Base-by-base conservation (phyloP, 2,888 invertebrate species). In the Orchestes rusci region DNA sequence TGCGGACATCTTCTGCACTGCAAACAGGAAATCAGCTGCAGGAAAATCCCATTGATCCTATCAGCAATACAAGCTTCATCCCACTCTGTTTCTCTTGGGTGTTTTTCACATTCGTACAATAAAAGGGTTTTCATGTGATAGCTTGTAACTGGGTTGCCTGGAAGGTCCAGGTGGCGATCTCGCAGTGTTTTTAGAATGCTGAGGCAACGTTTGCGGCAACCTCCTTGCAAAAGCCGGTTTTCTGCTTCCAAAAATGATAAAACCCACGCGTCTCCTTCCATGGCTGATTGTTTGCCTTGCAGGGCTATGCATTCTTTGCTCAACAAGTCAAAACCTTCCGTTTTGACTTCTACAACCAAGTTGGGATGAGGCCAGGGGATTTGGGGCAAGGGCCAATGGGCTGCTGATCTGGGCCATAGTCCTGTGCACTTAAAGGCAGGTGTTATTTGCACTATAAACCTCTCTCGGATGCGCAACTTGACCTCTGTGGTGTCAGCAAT, bases 251-350 rank as follows among this genome's bases (percentile, higher is more conserved):
- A 73, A 67, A 87, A 87, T 8, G 80, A 80, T 62, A 90, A 70
- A 10, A 84, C 82, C 88, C 88, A 89, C 4, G 88, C 86, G 66
- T 90, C 89, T 2, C 88, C 88, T 64, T 89, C 88, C 75, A 87
- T 84, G 0, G 79, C 79, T 8, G 79, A 77, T 64, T 82, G 80
- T 59, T 82, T 81, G 10, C 81, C 80, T 62, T 79, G 79, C 61
- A 79, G 69, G 3, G 75, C 75, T 13, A 75, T 70, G 60, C 77
- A 77, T 64, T 84, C 84, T 64, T 83, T 84, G 39, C 83, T 84
- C 38, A 88, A 67, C 35, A 89, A 70, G 64, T 89, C 86, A 67
- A 89, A 89, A 0, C 88, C 88, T 65, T 88, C 86, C 1, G 82
- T 79, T 67, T 88, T 87, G 8, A 87, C 86, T 62, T 85, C 84